Evolutionary conservation across 2,113 vertebrate species (phyloP), one percentile per base, ranked within the genome.

Genomic region (Poeciliopsis turrubarensis): DNA sequence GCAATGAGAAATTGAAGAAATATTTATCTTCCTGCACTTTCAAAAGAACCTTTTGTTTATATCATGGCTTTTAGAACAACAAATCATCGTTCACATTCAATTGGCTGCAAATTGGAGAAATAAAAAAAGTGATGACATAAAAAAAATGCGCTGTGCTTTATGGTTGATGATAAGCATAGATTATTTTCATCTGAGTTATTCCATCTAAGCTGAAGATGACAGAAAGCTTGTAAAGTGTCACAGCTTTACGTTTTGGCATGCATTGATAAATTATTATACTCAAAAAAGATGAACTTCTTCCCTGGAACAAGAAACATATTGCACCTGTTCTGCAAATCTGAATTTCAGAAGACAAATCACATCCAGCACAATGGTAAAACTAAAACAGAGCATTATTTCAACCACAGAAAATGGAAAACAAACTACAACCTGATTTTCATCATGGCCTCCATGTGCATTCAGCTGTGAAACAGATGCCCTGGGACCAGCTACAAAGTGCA

Each of bases 401-500:
- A 32, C 4, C 26, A 41, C 17, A 41, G 60, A 63, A 30, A 44
- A 62, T n/a, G 29, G 5, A 31, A 44, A 31, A 30, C 2, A 17
- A 72, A 39, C 70, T 63, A 10, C 27, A 63, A 27, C 60, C 37
- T 72, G 70, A 72, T 72, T 72, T 63, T 47, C 70, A 47, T 47
- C 70, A 63, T 47, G 22, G 19, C 60, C 70, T 72, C 19, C 62
- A 29, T 63, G 60, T 64, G 70, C 60, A 63, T 27, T 41, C 37
- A 31, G 39, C 70, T 63, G 60, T 72, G 70, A 72, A 72, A 72
- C 70, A 63, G 44, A 72, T n/a, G 37, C 70, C 47, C 37, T 60
- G 6, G 32, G 51, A 70, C 31, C 60, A 22, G 44, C 70, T 72
- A n/a, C 70, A 64, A 63, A 29, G 26, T 47, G 29, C 70, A 63